Percentiles rank a stretch among this genome's conserved stretches.
Evolutionary conservation across 1,140 invertebrate genomes (phyloP).

Genomic region (Adelges cooleyi): DNA sequence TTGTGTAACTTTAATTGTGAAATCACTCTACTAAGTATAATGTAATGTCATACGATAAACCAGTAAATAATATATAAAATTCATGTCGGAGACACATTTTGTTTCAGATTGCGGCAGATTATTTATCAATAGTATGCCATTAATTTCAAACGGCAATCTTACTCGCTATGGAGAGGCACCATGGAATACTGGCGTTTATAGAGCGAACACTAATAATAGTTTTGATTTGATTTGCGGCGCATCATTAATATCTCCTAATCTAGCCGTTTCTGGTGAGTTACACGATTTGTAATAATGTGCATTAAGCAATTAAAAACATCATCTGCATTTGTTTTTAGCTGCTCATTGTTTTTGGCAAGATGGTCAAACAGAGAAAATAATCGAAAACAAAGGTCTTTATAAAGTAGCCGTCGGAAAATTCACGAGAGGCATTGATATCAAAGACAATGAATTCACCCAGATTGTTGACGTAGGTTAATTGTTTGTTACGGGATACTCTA

Average conservation of each 20-base stretch:
- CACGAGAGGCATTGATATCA: not conserved
- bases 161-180: not conserved
- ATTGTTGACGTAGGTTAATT: not conserved
- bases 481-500: too few species aligned
- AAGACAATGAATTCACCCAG: not conserved
- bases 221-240: slow-evolving; percentile 2
- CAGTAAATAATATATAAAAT: too few species aligned
- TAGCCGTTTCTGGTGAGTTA: slow-evolving; percentile 4
- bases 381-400: not conserved
- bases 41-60: too few species aligned
- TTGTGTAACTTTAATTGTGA: too few species aligned
- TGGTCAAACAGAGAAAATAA: too few species aligned
- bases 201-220: not conserved
- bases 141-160: too few species aligned
- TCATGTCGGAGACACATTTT: too few species aligned
- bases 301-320: not conserved
- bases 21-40: too few species aligned
- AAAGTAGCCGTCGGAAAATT: not conserved
- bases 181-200: not conserved
- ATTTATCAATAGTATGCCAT: too few species aligned
- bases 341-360: slow-evolving; percentile 1
- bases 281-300: not conserved
- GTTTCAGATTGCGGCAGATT: too few species aligned
- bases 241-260: not conserved
- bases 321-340: not conserved